Evolutionary conservation across 2,888 invertebrate genomes (phyloP).

Genomic region (Embidobia sp.): DNA sequence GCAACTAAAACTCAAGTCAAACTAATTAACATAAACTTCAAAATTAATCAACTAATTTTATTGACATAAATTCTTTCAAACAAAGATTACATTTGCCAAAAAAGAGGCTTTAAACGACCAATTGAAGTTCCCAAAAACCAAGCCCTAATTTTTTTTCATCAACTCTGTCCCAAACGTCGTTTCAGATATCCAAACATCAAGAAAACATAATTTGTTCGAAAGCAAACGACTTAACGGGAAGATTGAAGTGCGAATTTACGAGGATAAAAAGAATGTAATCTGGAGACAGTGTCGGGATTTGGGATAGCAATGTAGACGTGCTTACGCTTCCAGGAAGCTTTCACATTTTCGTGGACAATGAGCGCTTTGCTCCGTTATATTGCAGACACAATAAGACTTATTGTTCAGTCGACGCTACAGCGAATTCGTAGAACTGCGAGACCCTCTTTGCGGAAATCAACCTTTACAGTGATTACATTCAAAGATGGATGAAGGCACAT

Average conservation of each 20-base stretch:
- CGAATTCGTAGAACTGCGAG: conserved; percentile 64
- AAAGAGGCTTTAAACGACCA: too few relatives aligned
- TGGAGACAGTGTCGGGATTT: conserved; percentile 44
- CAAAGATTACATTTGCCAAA: too few relatives aligned
- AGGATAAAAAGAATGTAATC: conserved; percentile 46
- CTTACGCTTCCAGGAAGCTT: conserved; percentile 69
- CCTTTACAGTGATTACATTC: conserved; percentile 65
- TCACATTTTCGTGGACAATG: conserved; percentile 69
- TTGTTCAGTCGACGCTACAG: conserved; percentile 66
- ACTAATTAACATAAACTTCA: too few relatives aligned
- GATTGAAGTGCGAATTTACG: conserved; percentile 26
- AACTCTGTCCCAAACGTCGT: too few relatives aligned
- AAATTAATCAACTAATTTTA: too few relatives aligned
- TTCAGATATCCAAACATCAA: too few relatives aligned
- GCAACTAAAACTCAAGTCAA: too few relatives aligned
- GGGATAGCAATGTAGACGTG: conserved; percentile 27
- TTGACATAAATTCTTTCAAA: too few relatives aligned
- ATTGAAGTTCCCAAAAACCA: too few relatives aligned
- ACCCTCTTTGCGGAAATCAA: conserved; percentile 67
- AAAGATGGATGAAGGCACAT: conserved; percentile 44
- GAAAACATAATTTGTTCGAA: too few relatives aligned
- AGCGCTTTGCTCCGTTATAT: conserved; percentile 69
- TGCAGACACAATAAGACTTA: conserved; percentile 70
- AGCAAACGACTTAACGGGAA: too few relatives aligned
- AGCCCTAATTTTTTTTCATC: too few relatives aligned